Evolutionary conservation across 2,797 vertebrate species (phyloP), one percentile per base, ranked within the genome.

Genomic region (Remorina albescens): DNA sequence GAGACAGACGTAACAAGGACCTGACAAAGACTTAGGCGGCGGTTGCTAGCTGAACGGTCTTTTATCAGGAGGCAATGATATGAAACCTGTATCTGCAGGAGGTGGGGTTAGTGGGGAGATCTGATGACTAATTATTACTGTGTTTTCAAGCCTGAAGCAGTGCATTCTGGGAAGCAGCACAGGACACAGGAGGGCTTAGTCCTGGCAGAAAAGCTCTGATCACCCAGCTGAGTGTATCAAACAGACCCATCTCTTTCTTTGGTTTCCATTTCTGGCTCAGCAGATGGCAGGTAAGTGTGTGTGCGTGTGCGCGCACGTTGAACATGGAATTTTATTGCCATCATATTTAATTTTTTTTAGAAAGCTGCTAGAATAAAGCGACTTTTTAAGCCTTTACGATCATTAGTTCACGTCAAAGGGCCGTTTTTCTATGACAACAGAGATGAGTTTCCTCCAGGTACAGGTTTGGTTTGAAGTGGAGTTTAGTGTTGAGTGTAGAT

Each of bases 351-450:
- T 67, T 28, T 21, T 7, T 12, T 58, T 11, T 11, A 8, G 23
- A 9, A 16, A 21, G n/a, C 37, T 0, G 23, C 47, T 56, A 65
- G 49, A 76, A 63, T 63, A 73, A 69, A 74, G 50, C 53, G 23
- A 75, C 72, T 68, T 68, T 79, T 81, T 63, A 42, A 67, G 25
- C 36, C 41, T 39, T 18, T 81, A 15, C 77, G 61, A 71, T 78
- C 51, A 32, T 18, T 53, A 49, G 21, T 74, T 65, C 16, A 26
- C 42, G 51, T 73, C 56, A 76, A 59, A 49, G 37, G 44, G 54
- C 28, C 11, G 84, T 85, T 85, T 85, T 85, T 81, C 84, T 42
- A 87, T 88, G 79, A 78, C 81, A 80, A 81, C 83, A 23, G n/a
- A 61, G 63, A 34, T 1, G 36, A 36, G 42, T 47, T 74, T 63